These are phyloP conservation scores for Lochmaea crataegi DNA, from an alignment of 2,888 invertebrate genomes.

Conservation along the genomic window DNA sequence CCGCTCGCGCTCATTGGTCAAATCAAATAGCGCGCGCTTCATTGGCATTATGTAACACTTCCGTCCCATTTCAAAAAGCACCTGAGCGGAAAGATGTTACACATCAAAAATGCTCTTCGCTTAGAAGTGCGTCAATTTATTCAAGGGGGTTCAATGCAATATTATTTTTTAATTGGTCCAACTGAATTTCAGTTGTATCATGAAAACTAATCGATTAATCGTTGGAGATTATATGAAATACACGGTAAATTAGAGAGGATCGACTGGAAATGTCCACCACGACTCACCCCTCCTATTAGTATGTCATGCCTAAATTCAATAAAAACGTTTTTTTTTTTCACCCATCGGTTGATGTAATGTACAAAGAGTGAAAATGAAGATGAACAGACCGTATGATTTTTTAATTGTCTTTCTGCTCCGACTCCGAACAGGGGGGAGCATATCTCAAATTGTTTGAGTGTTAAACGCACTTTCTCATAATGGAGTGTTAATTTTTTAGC, in stretches of 20 bases:
- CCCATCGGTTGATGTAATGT: constrained; percentile 25
- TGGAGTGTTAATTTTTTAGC: constrained; percentile 62
- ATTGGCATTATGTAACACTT: no score
- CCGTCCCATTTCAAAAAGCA: no score
- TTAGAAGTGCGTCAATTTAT: no score
- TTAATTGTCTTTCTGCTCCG: constrained; percentile 32
- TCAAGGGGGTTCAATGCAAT: no score
- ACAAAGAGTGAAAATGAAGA: constrained; percentile 33
- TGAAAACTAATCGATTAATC: no score
- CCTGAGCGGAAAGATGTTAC: no score
- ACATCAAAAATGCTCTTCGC: no score
- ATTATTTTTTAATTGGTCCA: no score
- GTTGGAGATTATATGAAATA: no score
- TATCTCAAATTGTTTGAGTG: constrained; percentile 51
- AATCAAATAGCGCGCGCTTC: no score
- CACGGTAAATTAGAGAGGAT: neutral
- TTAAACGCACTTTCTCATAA: constrained; percentile 58
- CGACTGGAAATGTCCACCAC: neutral
- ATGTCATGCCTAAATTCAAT: constrained; percentile 18
- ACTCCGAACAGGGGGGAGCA: constrained; percentile 26
- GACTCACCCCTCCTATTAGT: constrained; percentile 10
- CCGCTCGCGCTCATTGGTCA: no score
- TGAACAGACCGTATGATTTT: constrained; percentile 35
- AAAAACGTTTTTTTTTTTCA: constrained; percentile 19
- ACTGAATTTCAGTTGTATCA: no score